Evolutionary conservation across 1,140 invertebrate species (phyloP).

Genomic region (Bombus superbus): DNA sequence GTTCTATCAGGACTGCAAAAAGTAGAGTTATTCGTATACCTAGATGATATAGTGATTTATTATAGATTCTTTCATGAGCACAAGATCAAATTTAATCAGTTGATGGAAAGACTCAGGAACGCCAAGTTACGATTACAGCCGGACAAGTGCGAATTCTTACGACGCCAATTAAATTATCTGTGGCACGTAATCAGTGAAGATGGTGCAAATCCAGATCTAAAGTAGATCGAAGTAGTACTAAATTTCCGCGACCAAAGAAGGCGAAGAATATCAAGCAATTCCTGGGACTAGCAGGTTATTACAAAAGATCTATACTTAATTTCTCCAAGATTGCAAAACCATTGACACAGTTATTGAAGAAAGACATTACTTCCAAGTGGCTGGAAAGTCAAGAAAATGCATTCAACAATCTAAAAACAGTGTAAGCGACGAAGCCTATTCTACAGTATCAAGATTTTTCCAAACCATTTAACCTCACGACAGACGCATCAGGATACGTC

Average conservation of each 20-base stretch:
- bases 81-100: no score
- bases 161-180: no score
- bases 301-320: no score
- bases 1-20: no score
- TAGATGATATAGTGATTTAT: no score
- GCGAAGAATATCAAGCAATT: not conserved
- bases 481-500: not conserved
- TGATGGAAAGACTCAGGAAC: no score
- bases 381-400: rapidly evolving
- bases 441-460: not conserved
- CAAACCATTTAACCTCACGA: not conserved
- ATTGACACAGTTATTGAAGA: not conserved
- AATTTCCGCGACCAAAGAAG: not conserved
- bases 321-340: not conserved
- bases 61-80: no score
- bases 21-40: no score
- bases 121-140: no score
- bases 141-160: no score
- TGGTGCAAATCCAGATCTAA: not conserved
- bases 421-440: not conserved
- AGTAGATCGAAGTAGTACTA: not conserved
- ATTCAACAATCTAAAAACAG: not conserved
- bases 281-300: no score
- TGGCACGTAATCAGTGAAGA: not conserved
- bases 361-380: not conserved